Evolutionary conservation across 2,888 invertebrate genomes (phyloP), one percentile per base, ranked within the genome.

Genomic region (Dicyrtoma fusca): DNA sequence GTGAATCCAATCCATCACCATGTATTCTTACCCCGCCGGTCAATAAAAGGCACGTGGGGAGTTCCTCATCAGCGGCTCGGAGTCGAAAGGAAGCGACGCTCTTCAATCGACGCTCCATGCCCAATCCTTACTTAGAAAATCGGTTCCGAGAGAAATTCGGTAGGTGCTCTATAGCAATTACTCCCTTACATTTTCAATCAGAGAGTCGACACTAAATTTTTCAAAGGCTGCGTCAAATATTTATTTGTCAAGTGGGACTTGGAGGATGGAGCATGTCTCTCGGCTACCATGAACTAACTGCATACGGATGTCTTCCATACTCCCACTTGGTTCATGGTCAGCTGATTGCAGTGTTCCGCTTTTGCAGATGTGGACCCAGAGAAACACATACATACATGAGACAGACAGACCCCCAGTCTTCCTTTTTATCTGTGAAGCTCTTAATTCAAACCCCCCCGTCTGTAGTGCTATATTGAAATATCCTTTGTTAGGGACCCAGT

Each of bases 41-140:
- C 57, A 78, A 76, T 65, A 80, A 80, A 72, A 65, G 80, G 55
- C 80, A 80, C 70, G 76, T 79, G 14, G 76, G 75, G 11, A 59
- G 65, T 55, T 53, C 71, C 13, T 63, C 71, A 21, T 51, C 63
- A 14, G 63, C 70, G 8, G 63, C 65, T 47, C 65, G 79, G 23
- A 77, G 70, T 62, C 69, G 75, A 55, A 76, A 78, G 53, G 77
- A 77, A 73, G 65, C 75, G 19, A 76, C 75, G 3, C 71, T 79
- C 65, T 57, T 77, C 64, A 80, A 80, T 74, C 74, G 80, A 69
- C 69, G 79, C 62, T 80, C 80, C 49, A 79, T 80, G 78, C 80
- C 80, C 51, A 75, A 74, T 19, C 78, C 79, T 19, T 76, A 77
- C 68, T 62, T 78, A 23, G 78, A 80, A 69, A 80, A 79, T 66